phyloP scores from a whole-genome alignment of 2,888 invertebrate species.

The Drosophila birchii region DNA sequence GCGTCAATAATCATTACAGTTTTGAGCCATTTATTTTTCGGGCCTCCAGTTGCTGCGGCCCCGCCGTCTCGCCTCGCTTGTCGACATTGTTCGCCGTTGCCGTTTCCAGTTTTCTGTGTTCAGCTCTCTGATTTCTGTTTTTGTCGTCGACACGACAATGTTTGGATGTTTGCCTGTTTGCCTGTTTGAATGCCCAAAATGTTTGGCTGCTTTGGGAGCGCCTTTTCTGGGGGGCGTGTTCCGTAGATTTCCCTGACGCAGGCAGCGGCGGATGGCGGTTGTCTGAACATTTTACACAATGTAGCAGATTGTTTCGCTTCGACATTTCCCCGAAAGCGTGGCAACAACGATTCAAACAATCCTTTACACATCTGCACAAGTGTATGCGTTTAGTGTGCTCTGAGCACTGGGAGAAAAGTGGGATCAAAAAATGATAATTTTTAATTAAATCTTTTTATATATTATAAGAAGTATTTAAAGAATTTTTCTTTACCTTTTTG shows the following conservation, averaged over 20 bases:
- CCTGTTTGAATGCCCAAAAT: conserved; percentile 3
- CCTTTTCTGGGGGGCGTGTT: conserved; percentile 50
- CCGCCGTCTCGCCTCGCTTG: conserved; percentile 27
- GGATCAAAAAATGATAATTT: too few relatives aligned
- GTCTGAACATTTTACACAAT: conserved; percentile 74
- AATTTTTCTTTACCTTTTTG: too few relatives aligned
- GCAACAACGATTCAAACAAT: conserved; percentile 62
- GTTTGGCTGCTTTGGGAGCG: conserved; percentile 41
- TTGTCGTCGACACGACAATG: conserved; percentile 49
- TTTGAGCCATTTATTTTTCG: conserved; percentile 72
- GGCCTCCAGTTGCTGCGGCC: conserved; percentile 17
- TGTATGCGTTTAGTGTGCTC: conserved; percentile 24
- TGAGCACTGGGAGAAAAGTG: background rate
- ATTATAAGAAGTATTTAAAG: background rate
- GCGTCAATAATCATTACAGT: conserved; percentile 80
- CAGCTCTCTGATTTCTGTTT: conserved; percentile 23
- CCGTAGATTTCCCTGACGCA: conserved; percentile 63
- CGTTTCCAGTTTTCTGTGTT: conserved; percentile 23
- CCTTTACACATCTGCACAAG: conserved; percentile 70
- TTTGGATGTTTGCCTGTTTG: conserved; percentile 46
- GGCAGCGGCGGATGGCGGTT: conserved; percentile 53
- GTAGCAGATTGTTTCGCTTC: conserved; percentile 71
- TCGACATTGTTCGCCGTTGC: conserved; percentile 39
- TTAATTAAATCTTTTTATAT: background rate
- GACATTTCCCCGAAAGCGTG: conserved; percentile 73